Evolutionary conservation across 2,888 invertebrate species (phyloP).

Genomic region (Drosophila niveifrons): DNA sequence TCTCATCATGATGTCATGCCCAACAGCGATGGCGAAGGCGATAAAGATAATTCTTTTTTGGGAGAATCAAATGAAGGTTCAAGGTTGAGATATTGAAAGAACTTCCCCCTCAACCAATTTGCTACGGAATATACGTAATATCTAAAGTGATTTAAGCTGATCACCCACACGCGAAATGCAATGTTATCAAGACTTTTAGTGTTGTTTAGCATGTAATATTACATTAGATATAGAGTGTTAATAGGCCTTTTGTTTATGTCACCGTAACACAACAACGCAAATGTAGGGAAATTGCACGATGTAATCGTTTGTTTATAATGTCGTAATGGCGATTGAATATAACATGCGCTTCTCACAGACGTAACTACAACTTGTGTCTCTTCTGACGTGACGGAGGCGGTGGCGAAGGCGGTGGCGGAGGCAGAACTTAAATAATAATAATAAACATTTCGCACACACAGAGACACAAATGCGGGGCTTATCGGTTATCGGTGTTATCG

Average conservation of each 20-base stretch:
- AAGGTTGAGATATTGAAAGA: conserved; percentile 25
- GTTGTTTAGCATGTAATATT: conserved; percentile 16
- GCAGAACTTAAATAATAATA: conserved; percentile 47
- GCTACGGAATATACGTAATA: not conserved
- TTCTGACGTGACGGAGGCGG: not conserved
- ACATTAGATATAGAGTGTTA: conserved; percentile 27
- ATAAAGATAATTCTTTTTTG: conserved; percentile 8
- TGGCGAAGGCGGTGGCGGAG: not conserved
- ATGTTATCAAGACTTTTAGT: conserved; percentile 15
- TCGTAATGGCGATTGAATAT: conserved; percentile 40
- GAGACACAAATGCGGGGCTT: conserved; percentile 40
- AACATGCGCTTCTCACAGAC: conserved; percentile 43
- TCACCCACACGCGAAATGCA: conserved; percentile 13
- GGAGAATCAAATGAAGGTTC: conserved; percentile 32
- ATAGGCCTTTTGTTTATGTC: conserved; percentile 13
- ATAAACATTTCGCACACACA: conserved; percentile 43
- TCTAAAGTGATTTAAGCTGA: not conserved
- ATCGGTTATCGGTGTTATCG: conserved; percentile 62
- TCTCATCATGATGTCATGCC: conserved; percentile 70
- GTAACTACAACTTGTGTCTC: conserved; percentile 28
- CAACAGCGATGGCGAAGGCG: not conserved
- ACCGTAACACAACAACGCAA: not conserved
- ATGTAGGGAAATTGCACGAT: conserved; percentile 7
- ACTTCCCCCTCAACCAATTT: not conserved
- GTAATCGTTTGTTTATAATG: conserved; percentile 35